Evolutionary conservation across 2,888 invertebrate species (phyloP).

Genomic region (Tuberolachnus salignus): DNA sequence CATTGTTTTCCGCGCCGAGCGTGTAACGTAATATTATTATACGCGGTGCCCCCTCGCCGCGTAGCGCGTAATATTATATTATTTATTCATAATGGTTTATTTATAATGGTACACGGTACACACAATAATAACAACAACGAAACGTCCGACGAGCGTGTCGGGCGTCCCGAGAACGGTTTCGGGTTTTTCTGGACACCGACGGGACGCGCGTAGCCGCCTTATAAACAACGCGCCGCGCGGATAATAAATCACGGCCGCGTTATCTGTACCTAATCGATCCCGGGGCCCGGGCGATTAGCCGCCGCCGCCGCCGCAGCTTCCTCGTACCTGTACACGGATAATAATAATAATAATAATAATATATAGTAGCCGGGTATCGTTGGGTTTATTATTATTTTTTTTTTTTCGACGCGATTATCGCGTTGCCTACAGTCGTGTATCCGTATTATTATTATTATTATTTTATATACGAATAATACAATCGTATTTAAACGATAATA

Average conservation of each 20-base stretch:
- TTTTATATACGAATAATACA: background rate
- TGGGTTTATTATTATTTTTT: no score
- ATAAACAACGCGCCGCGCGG: background rate
- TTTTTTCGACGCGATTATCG: constrained; percentile 11
- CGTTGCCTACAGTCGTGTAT: background rate
- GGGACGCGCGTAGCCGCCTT: background rate
- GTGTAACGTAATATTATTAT: constrained; percentile 4
- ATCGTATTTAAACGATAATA: no score
- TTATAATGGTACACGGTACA: no score
- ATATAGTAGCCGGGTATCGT: background rate
- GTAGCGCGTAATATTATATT: background rate
- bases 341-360: no score
- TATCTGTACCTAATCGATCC: constrained; percentile 48
- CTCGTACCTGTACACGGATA: constrained; percentile 9
- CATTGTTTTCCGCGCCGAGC: constrained; percentile 45
- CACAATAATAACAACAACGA: no score
- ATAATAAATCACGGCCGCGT: constrained; percentile 38
- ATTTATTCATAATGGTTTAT: no score
- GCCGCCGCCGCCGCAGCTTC: constrained; percentile 28
- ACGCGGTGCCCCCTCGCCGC: background rate
- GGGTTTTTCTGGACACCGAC: no score
- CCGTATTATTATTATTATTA: background rate
- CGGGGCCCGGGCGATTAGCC: constrained; percentile 32
- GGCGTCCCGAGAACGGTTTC: no score
- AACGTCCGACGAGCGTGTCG: no score